These are phyloP conservation scores for Periphyllus acericola DNA, from an alignment of 2,888 invertebrate species.

Conservation along the genomic window DNA sequence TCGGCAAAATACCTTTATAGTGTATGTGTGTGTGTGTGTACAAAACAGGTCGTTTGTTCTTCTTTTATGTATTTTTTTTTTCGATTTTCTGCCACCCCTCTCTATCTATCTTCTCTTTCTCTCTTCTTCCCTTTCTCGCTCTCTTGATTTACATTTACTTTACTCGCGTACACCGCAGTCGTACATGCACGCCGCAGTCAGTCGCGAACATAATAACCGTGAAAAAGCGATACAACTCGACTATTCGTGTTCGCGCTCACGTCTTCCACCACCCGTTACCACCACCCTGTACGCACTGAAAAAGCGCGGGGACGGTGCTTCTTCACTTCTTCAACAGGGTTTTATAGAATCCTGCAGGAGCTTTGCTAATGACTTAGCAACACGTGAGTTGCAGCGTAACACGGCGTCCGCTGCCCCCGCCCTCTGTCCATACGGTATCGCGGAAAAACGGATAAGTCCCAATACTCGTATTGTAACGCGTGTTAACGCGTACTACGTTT, in stretches of 20 bases:
- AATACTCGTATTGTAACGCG: not conserved
- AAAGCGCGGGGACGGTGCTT: too few species aligned
- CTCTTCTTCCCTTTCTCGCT: not conserved
- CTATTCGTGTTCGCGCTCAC: not conserved
- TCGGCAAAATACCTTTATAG: not conserved
- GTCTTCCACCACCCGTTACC: not conserved
- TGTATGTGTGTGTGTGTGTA: not conserved
- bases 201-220: not conserved
- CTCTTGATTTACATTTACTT: not conserved
- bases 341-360: too few species aligned
- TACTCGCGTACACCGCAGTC: not conserved
- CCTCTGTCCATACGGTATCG: not conserved
- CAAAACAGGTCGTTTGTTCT: slow-evolving; percentile 13
- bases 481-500: too few species aligned
- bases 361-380: too few species aligned
- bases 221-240: not conserved
- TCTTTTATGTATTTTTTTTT: slow-evolving; percentile 16
- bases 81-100: too few species aligned
- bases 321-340: too few species aligned
- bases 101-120: not conserved
- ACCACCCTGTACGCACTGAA: too few species aligned
- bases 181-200: not conserved
- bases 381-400: too few species aligned
- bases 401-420: too few species aligned
- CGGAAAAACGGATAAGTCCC: not conserved